Evolutionary conservation across 2,113 vertebrate genomes (phyloP), one percentile per base, ranked within the genome.

Genomic region (Silurus glanis): DNA sequence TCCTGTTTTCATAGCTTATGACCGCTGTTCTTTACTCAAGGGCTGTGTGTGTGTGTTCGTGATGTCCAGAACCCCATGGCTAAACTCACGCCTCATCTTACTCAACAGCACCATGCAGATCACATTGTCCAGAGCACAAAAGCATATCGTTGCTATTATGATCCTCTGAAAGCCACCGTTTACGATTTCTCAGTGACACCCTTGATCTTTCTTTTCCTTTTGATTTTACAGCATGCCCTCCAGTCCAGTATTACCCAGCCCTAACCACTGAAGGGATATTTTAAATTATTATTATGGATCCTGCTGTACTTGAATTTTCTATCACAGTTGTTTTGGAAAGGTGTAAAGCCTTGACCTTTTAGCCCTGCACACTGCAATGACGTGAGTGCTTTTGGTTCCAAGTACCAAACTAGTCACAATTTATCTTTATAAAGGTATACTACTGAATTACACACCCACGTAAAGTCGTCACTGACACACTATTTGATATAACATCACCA

Each of bases 301-400:
- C 93, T 93, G 90, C 92, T 92, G 92, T 93, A 94, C 93, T 94
- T 94, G 94, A 94, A 94, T 88, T 92, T 74, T 37, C 25, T 80
- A 51, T 81, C 45, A 72, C 28, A 64, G 81, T 76, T 78, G 49
- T 58, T 87, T 59, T 76, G 59, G 71, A 23, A 76, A 45, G 56
- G 9, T 53, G 37, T 86, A 14, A 58, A 59, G 55, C 55, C 75
- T 74, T 80, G 83, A 80, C 47, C n/a, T 81, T 85, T 86, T 47
- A 82, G 81, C 55, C 49, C 71, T 83, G 71, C 69, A 25, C 86
- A 85, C 84, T 86, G 86, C 75, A 87, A 83, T 67, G 80, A 85
- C 53, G 64, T 74, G 23, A 89, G 64, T 72, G 1, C 10, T 72
- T 80, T 64, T 64, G n/a, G 5, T 64, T 83, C 51, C 37, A 82